phyloP scores from a whole-genome alignment of 2,888 invertebrate species.

The Artemia sp. region DNA sequence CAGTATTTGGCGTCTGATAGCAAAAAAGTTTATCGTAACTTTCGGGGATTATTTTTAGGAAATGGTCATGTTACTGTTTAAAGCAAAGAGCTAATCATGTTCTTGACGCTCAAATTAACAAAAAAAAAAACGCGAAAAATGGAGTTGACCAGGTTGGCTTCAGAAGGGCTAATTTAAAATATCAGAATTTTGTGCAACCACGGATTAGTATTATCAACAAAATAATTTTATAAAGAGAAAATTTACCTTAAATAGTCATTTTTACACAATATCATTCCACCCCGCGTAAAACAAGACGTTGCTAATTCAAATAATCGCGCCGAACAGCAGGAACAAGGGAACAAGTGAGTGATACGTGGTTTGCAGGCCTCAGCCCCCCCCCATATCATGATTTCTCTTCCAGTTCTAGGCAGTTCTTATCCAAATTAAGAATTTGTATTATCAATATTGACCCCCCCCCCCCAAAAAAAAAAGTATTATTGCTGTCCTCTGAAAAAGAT shows the following conservation, averaged over 20 bases:
- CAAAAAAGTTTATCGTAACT: too few relatives aligned
- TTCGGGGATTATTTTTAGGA: neutral
- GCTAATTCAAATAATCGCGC: constrained; percentile 79
- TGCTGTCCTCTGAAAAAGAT: too few relatives aligned
- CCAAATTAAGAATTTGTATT: too few relatives aligned
- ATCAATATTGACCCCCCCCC: too few relatives aligned
- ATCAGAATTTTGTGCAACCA: neutral
- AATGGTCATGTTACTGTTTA: neutral
- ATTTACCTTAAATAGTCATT: constrained; percentile 83
- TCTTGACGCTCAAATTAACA: too few relatives aligned
- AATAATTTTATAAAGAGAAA: neutral
- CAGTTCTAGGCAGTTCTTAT: too few relatives aligned
- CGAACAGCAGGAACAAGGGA: constrained; percentile 79
- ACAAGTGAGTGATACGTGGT: too few relatives aligned
- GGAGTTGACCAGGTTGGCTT: neutral
- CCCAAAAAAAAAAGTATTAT: too few relatives aligned
- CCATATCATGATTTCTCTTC: too few relatives aligned
- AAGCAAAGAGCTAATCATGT: neutral
- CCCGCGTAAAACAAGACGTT: constrained; percentile 75
- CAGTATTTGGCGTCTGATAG: too few relatives aligned
- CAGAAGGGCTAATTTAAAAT: neutral
- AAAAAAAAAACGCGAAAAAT: neutral
- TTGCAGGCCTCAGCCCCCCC: too few relatives aligned
- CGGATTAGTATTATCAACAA: neutral
- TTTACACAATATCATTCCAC: constrained; percentile 86